Base-by-base conservation (phyloP, 2,113 vertebrate genomes). In the Zeus faber region DNA sequence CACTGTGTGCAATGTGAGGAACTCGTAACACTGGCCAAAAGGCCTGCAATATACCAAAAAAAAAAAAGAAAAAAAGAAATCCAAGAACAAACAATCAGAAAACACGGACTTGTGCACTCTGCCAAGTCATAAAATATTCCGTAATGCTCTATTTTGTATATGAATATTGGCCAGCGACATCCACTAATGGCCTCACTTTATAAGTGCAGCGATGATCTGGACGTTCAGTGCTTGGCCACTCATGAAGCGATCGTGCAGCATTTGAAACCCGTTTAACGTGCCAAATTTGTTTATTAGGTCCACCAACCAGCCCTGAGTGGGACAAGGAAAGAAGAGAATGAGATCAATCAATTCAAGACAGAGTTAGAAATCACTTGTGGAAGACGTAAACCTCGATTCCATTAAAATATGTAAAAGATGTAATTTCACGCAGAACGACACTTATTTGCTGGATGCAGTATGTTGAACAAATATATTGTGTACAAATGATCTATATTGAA, bases 201-300 rank as follows among this genome's bases (percentile, higher is more conserved):
- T 99, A 89, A 99, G 97, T 83, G 97, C 97, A 89, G 96, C 95
- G 74, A 99, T 99, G 88, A 99, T 99, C 87, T 98, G 96, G 88
- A 99, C 97, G 80, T 99, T 99, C 89, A 99, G 88, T 76, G 95
- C 95, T 85, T 98, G 94, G 82, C 97, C 92, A 76, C 91, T 98
- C 92, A 97, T 94, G 88, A 99, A 98, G 82, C 96, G 94, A 92
- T 99, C 97, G 67, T 97, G 95, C 83, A 99, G 90, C 87, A 94
- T 95, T 90, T 99, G 97, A 93, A 99, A 99, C 88, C 97, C 97
- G 87, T 95, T 98, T 92, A 99, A 93, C 40, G 92, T 93, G 89
- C 97, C 97, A 85, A 98, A 99, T 82, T 99, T 99, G 89, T 99
- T 99, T 89, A 99, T 95, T 79, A 99, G 94, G 91, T 99, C 97